Base-by-base conservation (phyloP, 1,140 invertebrate genomes). In the Ylistrum balloti region DNA sequence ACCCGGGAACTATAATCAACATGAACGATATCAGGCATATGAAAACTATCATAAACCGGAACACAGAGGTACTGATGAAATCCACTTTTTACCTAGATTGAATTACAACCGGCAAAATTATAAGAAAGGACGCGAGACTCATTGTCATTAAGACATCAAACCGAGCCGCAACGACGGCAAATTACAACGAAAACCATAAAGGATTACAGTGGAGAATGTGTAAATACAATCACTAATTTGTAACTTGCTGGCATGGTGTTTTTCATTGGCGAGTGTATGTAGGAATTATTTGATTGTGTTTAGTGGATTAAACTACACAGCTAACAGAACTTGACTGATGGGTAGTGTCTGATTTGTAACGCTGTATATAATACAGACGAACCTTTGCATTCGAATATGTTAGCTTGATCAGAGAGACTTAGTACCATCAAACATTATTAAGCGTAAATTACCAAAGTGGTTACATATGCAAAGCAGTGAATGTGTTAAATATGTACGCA, bases 151-250 rank as follows among this genome's bases (percentile, higher is more conserved):
- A 74, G 56, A 74, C 56, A 74, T 74, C 56, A 74, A 74, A 74
- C 0, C n/a, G 5, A 28, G 13, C n/a, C 0, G 56, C 22, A 74
- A 74, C 28, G 56, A 74, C 56, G 56, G 22, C 22, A 28, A 74
- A 74, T 74, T 74, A 74, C 13, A n/a, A 74, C n/a, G 56, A n/a
- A 74, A 74, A 74, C 56, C 56, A n/a, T 74, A 74, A 74, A 74
- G 56, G 56, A 74, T 74, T 74, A 74, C 22, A 0, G 0, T 7
- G 0, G 56, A 74, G 56, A 74, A 74, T 9, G 56, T 74, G 56
- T 28, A 74, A 74, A 74, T n/a, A 74, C 56, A 74, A 74, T 74
- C 56, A 28, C 22, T 74, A 74, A 74, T 74, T 74, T 74, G 56
- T 74, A 74, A 74, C 56, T 22, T 74, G n/a, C 56, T 74, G 7